A percentile compares a stretch with the other conserved stretches of the same genome.
phyloP scores from a whole-genome alignment of 1,140 invertebrate genomes.

The Drosophila subobscura region DNA sequence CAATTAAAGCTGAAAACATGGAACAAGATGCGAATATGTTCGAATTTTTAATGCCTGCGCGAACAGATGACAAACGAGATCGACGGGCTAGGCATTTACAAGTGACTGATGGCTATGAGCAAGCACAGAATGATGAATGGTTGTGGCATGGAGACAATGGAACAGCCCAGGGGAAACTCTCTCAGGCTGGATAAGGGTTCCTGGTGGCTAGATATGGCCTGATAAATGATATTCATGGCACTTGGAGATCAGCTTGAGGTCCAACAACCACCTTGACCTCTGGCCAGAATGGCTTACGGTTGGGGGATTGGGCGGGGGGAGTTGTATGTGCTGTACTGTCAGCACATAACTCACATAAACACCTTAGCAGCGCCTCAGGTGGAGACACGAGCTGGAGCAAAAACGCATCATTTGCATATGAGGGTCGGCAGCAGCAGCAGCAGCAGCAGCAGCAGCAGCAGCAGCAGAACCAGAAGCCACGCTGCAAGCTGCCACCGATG shows the following conservation, averaged over 20 bases:
- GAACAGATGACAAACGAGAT: slow-evolving; percentile 59
- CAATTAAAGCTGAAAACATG: slow-evolving; percentile 53
- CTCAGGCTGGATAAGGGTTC: slow-evolving; percentile 28
- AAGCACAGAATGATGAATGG: slow-evolving; percentile 46
- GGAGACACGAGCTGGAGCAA: slow-evolving; percentile 45
- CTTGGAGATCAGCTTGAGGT: slow-evolving; percentile 36
- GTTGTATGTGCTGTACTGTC: slow-evolving; percentile 7
- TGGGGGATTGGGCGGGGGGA: background rate
- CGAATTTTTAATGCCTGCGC: slow-evolving; percentile 58
- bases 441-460: background rate
- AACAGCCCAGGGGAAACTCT: slow-evolving; percentile 23
- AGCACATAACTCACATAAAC: slow-evolving; percentile 75
- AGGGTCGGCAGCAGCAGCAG: slow-evolving; percentile 9
- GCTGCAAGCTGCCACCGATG: slow-evolving; percentile 4
- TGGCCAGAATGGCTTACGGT: slow-evolving; percentile 10
- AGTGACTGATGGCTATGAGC: slow-evolving; percentile 55
- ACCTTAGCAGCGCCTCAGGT: slow-evolving; percentile 42
- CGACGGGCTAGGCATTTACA: slow-evolving; percentile 41
- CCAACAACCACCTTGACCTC: slow-evolving; percentile 43
- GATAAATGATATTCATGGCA: slow-evolving; percentile 45
- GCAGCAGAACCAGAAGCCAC: background rate
- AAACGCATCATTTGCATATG: slow-evolving; percentile 67
- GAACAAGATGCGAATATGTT: slow-evolving; percentile 49
- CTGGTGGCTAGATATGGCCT: slow-evolving; percentile 30
- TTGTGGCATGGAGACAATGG: slow-evolving; percentile 55